Percentiles rank a stretch among this genome's conserved stretches.
Evolutionary conservation across 2,797 vertebrate species (phyloP).

Genomic region (Paramormyrops hopkinsi): DNA sequence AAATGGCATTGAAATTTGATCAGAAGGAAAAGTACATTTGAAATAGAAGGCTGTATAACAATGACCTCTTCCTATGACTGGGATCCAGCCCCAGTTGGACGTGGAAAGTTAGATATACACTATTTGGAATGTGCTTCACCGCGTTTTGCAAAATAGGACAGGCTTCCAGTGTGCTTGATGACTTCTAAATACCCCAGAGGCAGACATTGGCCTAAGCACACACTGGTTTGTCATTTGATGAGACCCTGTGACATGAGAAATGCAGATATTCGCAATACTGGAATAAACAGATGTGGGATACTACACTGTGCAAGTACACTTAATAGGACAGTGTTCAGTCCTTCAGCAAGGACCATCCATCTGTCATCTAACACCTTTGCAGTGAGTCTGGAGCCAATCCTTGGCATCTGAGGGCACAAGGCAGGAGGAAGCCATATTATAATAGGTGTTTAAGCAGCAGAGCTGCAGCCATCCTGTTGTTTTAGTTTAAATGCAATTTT

Average conservation of each 20-base stretch:
- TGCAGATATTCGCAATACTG: background rate
- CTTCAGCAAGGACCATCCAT: background rate
- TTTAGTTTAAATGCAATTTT: background rate
- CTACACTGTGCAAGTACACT: background rate
- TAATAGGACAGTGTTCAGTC: background rate
- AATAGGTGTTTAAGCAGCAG: background rate
- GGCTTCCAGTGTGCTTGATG: background rate
- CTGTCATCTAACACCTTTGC: background rate
- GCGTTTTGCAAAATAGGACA: background rate
- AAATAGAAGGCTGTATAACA: conserved; percentile 21
- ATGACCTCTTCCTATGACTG: conserved; percentile 26
- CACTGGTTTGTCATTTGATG: background rate
- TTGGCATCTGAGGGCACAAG: background rate
- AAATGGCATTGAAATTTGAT: background rate
- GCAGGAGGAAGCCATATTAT: background rate
- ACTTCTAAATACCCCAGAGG: background rate
- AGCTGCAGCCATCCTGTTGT: background rate
- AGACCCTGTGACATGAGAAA: background rate
- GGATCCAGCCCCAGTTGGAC: conserved; percentile 5
- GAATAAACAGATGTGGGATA: background rate
- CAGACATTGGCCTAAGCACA: background rate
- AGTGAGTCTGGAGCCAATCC: background rate
- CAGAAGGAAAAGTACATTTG: conserved; percentile 25
- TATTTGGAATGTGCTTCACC: background rate
- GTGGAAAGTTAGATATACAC: background rate